Conservation (phyloP, 92 coral and sea anemone species). For the Porites cylindrica region DNA sequence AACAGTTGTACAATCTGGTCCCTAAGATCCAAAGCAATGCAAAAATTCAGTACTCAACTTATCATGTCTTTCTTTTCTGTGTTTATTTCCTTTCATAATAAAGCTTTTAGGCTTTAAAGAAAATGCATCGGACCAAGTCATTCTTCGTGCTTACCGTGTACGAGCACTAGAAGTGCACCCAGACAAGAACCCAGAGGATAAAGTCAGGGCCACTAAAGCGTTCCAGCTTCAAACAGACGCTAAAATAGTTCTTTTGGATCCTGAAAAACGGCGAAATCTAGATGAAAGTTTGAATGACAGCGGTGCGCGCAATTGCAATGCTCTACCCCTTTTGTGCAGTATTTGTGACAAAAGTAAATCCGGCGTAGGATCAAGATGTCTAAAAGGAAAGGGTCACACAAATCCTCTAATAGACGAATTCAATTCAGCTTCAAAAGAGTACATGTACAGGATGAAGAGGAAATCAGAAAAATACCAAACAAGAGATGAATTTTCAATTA, state of each 20-base stretch:
- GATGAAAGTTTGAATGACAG: conserved; percentile 25
- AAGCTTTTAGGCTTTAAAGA: conserved; percentile 19
- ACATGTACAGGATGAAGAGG: not conserved
- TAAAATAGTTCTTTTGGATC: conserved; percentile 21
- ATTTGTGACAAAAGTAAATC: conserved; percentile 12
- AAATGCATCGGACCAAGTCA: conserved; percentile 22
- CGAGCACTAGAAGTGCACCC: conserved; percentile 39
- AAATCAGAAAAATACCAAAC: not conserved
- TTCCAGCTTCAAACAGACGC: conserved; percentile 30
- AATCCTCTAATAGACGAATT: conserved; percentile 19
- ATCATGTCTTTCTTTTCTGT: not conserved
- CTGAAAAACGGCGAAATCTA: conserved; percentile 23
- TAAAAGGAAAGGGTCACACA: conserved; percentile 26
- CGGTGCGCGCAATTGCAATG: conserved; percentile 10
- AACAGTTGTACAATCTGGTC: not conserved
- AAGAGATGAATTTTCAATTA: not conserved
- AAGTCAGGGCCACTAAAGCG: conserved; percentile 12
- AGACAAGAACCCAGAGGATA: conserved; percentile 31
- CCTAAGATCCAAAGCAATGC: not conserved
- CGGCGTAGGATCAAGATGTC: conserved; percentile 9
- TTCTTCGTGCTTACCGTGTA: conserved; percentile 27
- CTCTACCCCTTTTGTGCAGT: conserved; percentile 7
- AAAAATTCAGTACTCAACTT: not conserved
- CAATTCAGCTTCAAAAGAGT: conserved; percentile 11
- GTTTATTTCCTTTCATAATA: not conserved